Evolutionary conservation across 2,797 vertebrate species (phyloP).

Genomic region (Brachyrhaphis roseni): DNA sequence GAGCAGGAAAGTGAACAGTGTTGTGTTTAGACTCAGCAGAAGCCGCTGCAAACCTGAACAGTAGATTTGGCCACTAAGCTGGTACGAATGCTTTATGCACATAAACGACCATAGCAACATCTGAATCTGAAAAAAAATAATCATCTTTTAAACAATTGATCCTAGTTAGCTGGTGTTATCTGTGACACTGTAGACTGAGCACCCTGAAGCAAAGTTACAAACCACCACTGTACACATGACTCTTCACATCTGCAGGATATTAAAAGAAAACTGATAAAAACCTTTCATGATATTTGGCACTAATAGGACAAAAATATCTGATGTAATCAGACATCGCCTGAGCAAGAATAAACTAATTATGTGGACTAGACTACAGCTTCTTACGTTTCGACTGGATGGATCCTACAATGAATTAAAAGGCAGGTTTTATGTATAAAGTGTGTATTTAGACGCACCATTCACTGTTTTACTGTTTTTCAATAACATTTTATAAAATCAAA

Average conservation of each 20-base stretch:
- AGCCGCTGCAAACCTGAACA: conserved; percentile 26
- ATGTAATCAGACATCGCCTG: conserved; percentile 48
- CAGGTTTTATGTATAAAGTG: not conserved
- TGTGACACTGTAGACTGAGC: conserved; percentile 44
- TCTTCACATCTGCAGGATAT: conserved; percentile 41
- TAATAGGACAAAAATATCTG: conserved; percentile 50
- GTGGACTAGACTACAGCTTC: conserved; percentile 32
- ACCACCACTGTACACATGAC: conserved; percentile 22
- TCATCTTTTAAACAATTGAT: conserved; percentile 33
- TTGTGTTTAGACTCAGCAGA: conserved; percentile 32
- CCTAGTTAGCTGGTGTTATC: conserved; percentile 61
- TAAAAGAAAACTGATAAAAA: conserved; percentile 10
- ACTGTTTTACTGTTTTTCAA: not conserved
- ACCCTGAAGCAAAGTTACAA: conserved; percentile 45
- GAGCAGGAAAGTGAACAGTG: not conserved
- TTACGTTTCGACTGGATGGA: conserved; percentile 15
- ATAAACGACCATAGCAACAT: conserved; percentile 40
- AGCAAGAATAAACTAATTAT: conserved; percentile 44
- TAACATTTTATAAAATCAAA: not conserved
- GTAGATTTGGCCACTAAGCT: conserved; percentile 55
- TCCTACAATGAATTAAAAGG: not conserved
- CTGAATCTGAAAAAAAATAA: conserved; percentile 15
- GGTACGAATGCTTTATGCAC: conserved; percentile 41
- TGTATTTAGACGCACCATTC: not conserved
- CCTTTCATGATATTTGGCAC: conserved; percentile 68